Conservation (phyloP, 1,140 invertebrate genomes). For the Drosophila busckii region DNA sequence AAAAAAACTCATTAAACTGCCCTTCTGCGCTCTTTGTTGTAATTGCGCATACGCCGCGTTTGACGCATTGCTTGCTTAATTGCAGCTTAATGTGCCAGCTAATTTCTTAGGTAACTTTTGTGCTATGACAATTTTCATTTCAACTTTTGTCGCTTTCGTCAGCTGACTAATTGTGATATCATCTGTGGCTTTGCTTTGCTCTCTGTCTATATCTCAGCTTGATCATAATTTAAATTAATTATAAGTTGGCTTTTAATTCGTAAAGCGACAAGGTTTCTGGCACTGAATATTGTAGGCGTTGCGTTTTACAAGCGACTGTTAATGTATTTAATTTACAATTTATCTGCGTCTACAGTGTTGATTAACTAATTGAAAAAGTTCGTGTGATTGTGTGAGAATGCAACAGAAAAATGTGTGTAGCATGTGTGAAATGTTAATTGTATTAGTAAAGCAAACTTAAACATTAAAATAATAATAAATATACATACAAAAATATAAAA, state of each 20-base stretch:
- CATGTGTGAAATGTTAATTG: too few relatives aligned
- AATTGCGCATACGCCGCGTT: neutral
- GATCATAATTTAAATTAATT: constrained; percentile 64
- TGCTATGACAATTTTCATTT: constrained; percentile 22
- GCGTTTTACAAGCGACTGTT: constrained; percentile 30
- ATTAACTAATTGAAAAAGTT: constrained; percentile 7
- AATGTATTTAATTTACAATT: constrained; percentile 40
- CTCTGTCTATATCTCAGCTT: constrained; percentile 37
- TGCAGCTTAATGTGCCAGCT: constrained; percentile 19
- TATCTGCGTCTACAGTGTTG: constrained; percentile 19
- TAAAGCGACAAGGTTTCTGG: too few relatives aligned
- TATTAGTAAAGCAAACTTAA: too few relatives aligned
- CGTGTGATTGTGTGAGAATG: too few relatives aligned
- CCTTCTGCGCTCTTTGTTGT: neutral
- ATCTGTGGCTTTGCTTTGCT: constrained; percentile 24
- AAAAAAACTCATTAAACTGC: neutral
- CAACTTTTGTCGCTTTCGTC: constrained; percentile 15
- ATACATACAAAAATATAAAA: too few relatives aligned
- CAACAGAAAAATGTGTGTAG: too few relatives aligned
- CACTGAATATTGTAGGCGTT: too few relatives aligned
- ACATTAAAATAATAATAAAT: too few relatives aligned
- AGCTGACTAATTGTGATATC: constrained; percentile 61
- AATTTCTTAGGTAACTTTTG: too few relatives aligned
- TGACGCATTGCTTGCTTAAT: constrained; percentile 14
- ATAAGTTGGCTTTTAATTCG: constrained; percentile 34